Percentiles rank a stretch among this genome's conserved stretches.
Conservation (phyloP, 2,113 vertebrate species). For the Myiozetetes cayanensis region DNA sequence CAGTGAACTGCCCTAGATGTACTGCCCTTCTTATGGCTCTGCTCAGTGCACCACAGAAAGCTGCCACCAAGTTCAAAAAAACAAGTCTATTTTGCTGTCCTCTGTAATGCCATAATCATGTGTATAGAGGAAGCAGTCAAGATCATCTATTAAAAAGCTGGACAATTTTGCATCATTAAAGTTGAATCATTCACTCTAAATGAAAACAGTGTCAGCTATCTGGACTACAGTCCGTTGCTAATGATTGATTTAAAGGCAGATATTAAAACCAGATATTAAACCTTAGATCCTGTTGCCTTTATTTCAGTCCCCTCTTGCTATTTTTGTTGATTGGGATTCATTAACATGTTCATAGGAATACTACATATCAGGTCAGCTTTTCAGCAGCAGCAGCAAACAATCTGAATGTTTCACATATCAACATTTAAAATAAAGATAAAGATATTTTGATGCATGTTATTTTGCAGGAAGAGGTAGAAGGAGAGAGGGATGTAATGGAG, state of each 20-base stretch:
- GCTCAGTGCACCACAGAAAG: not conserved
- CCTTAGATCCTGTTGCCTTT: not conserved
- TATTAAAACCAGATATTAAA: not conserved
- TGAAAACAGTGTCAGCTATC: not conserved
- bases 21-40: not conserved
- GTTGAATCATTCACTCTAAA: not conserved
- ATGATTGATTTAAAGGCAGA: not conserved
- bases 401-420: accelerated
- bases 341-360: not conserved
- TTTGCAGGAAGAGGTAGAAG: not conserved
- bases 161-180: not conserved
- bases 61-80: not conserved
- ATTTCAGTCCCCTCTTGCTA: not conserved
- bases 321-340: not conserved
- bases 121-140: not conserved
- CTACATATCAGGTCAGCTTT: not conserved
- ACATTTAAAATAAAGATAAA: not conserved
- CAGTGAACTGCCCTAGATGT: not conserved
- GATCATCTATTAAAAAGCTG: not conserved
- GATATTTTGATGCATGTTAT: not conserved
- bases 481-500: not conserved
- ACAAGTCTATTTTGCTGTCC: not conserved
- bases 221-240: not conserved
- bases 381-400: not conserved
- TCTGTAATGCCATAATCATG: not conserved